A percentile compares a stretch with the other conserved stretches of the same genome.
Conservation (phyloP, 2,797 vertebrate genomes). For the Ispidina lecontei region DNA sequence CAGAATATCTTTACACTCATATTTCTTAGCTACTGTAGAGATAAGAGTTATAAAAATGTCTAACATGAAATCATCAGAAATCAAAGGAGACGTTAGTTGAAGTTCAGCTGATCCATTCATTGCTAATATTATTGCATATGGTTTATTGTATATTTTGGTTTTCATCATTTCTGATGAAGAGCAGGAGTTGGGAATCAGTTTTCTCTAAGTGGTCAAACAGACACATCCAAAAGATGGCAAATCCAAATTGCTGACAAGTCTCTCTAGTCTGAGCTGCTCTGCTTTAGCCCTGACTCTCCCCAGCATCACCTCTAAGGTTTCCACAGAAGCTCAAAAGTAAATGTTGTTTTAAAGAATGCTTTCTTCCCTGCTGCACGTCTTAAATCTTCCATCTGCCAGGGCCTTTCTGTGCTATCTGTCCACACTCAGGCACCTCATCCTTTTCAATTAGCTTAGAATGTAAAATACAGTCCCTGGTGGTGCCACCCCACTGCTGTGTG, state of each 20-base stretch:
- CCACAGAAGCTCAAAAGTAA: conserved; percentile 29
- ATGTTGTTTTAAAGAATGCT: not conserved
- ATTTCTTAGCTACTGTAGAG: not conserved
- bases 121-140: not conserved
- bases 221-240: conserved; percentile 3
- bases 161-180: not conserved
- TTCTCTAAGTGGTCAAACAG: not conserved
- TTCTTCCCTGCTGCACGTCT: conserved; percentile 33
- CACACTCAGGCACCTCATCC: conserved; percentile 2
- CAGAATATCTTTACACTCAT: not conserved
- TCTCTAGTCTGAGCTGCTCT: not conserved
- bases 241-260: not conserved
- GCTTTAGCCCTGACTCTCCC: not conserved
- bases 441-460: conserved; percentile 42
- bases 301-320: not conserved
- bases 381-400: conserved; percentile 39
- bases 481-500: not conserved
- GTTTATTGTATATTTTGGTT: not conserved
- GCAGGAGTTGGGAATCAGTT: not conserved
- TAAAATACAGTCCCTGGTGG: not conserved
- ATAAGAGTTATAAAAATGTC: not conserved
- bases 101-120: not conserved
- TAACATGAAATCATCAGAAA: not conserved
- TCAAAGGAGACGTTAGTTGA: not conserved
- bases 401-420: conserved; percentile 25